Evolutionary conservation across 1,140 invertebrate species (phyloP), one percentile per base, ranked within the genome.

Genomic region (Nilaparvata lugens): DNA sequence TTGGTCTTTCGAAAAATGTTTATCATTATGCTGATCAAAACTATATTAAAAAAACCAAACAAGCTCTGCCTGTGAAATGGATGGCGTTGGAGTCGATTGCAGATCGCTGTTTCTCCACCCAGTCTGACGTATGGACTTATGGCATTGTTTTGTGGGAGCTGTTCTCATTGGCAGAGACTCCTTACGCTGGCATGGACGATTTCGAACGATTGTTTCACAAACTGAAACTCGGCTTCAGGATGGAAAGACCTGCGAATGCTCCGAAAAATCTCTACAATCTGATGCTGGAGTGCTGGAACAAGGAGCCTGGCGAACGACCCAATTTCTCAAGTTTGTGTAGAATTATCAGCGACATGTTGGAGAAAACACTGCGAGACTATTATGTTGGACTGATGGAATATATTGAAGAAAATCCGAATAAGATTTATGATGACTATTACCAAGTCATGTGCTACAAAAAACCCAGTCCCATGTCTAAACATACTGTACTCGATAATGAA

Each of bases 61-160:
- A 35, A 35, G 31, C 31, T 35, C 31, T 35, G 31, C 31, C 31
- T 35, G 31, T 91, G 4, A 91, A 90, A 72, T 91, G 89, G 89
- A 80, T 91, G 75, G 87, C 88, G 0, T 80, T 90, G 52, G 89
- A 91, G 71, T 89, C 88, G 1, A 85, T 93, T 62, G 79, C 81
- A 60, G 87, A 90, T 73, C 74, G 83, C 52, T 79, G 89, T 54
- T 93, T 91, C 68, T 91, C 88, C 0, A 91, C 87, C 0, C 88
- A 92, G 64, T 92, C 89, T 0, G 94, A 97, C 70, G 87, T 95
- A 3, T 97, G 94, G 93, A 87, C 91, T 0, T 97, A 85, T 74
- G 94, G 92, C 14, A 88, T 97, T 52, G 89, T 94, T 4, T 69
- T 97, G 0, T 97, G 93, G 94, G 95, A 97, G 75, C 82, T 96